Evolutionary conservation across 2,888 invertebrate genomes (phyloP), one percentile per base, ranked within the genome.

Genomic region (Zygogramma bicolorata): DNA sequence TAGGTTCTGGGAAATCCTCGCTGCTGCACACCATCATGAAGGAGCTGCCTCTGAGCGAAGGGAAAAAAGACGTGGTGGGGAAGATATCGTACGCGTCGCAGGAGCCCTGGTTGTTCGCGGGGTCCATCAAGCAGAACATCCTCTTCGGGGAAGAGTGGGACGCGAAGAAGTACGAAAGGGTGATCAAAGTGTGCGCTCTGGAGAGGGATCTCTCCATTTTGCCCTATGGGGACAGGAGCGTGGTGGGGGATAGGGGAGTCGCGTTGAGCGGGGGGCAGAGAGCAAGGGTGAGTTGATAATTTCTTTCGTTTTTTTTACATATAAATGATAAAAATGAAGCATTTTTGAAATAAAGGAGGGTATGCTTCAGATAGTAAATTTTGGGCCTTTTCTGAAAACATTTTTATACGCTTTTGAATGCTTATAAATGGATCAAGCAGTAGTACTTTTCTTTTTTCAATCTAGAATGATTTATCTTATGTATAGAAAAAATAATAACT

Each of bases 181-280:
- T 90, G 1, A 88, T 94, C 8, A 89, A 88, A 57, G 92, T 90
- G 0, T 93, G 93, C 81, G 91, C 92, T 0, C 84, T 93, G 22
- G 77, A 89, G 57, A 89, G 89, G 80, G 95, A 95, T 85, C 90
- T 95, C 79, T 90, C 91, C 62, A 89, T 91, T 78, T 88, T 95
- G 67, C 92, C 93, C 0, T 88, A 91, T 10, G 93, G 94, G 0
- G 95, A 95, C 82, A 87, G 89, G 61, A 94, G 94, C 0, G 82
- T 93, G 71, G 93, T 96, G 0, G 95, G 95, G 0, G 95, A 95
- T 82, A 88, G 93, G 70, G 95, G 95, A 18, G 90, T 92, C 70
- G 91, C 92, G 63, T 87, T 96, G 59, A 94, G 94, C 80, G 95
- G 95, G 0, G 95, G 95, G 0, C 95, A 95, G 87, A 91, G 93